A percentile compares a stretch with the other conserved stretches of the same genome.
phyloP scores from a whole-genome alignment of 2,797 vertebrate species.

The Alca torda region DNA sequence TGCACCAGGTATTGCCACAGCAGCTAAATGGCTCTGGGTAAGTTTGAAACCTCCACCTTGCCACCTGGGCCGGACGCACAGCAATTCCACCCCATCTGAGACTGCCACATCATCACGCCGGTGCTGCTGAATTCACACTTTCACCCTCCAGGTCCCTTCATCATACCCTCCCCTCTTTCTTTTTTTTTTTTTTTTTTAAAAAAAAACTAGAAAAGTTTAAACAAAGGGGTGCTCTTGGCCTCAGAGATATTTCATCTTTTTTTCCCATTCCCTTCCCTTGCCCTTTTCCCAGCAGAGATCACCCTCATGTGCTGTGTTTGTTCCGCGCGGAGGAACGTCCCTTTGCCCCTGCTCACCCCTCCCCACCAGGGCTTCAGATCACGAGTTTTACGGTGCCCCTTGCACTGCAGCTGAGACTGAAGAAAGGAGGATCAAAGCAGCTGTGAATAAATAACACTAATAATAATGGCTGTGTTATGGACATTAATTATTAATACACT shows the following conservation, averaged over 20 bases:
- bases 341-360: not conserved
- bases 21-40: not conserved
- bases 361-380: not conserved
- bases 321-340: not conserved
- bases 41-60: not conserved
- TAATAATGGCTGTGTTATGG: not conserved
- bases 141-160: not conserved
- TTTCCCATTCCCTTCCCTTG: not conserved
- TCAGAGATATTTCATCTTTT: not conserved
- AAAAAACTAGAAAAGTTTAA: not conserved
- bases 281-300: constrained; percentile 14
- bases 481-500: constrained; percentile 29
- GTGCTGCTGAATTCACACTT: not conserved
- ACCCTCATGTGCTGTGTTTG: not conserved
- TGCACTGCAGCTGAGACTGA: not conserved
- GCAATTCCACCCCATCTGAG: not conserved
- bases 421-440: constrained; percentile 11
- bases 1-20: not conserved
- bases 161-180: not conserved
- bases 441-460: constrained; percentile 34
- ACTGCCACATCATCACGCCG: accelerated
- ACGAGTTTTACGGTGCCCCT: not conserved
- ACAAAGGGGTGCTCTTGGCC: not conserved
- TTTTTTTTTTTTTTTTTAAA: not conserved
- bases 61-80: not conserved